Base-by-base conservation (phyloP, 2,797 vertebrate species). In the Halcyon chelicuti region DNA sequence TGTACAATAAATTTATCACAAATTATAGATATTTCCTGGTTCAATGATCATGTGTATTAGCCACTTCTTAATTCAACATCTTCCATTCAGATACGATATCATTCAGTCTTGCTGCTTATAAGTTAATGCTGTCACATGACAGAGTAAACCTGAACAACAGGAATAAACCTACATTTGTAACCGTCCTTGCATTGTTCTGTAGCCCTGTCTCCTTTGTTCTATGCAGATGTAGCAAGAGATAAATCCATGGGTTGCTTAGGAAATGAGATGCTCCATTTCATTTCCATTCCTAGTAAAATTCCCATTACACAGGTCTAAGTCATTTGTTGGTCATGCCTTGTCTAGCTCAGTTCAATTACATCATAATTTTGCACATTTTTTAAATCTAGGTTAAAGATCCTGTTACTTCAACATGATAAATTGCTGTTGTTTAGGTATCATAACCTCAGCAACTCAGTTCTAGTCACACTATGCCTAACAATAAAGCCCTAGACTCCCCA, bases 341-440 rank as follows among this genome's bases (percentile, higher is more conserved):
- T 77, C 61, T 74, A 80, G 16, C 18, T 94, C 1, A 0, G 37
- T 85, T 75, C 70, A 78, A 90, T 90, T 85, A 92, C 92, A 91
- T 88, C 17, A 91, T 90, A 92, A 91, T 91, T 94, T 92, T 66
- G 10, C 31, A 79, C n/a, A 54, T 76, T 94, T 92, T 91, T 57
- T 46, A 94, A 94, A 94, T 61, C 40, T 55, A 5, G 7, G 12
- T 93, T 94, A 86, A 94, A 87, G 60, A 89, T 51, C 23, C 29
- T 91, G 20, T 76, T 94, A 61, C 23, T 83, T 25, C 65, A 63
- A 58, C 28, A 67, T 51, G 88, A 93, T 25, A 92, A 94, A 92
- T 80, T 73, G 28, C 6, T 25, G 47, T 75, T 91, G 58, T 93
- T 91, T 92, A 92, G 63, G 90, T 10, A 70, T 40, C 54, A 77